phyloP scores from a whole-genome alignment of 2,888 invertebrate genomes.

The Cerastoderma edule region DNA sequence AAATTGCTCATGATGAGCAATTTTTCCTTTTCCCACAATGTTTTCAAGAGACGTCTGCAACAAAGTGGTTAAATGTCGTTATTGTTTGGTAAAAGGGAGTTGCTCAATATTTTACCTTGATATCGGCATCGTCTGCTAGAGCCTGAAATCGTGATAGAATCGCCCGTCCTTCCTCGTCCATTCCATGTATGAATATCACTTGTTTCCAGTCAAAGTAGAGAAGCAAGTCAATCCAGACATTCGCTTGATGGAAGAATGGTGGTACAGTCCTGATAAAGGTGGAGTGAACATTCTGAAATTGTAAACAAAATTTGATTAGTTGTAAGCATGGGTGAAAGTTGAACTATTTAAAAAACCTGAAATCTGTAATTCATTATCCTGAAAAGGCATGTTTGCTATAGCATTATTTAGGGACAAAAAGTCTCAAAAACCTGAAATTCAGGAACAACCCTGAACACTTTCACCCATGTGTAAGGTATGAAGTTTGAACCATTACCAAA shows the following conservation, averaged over 20 bases:
- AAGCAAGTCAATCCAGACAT: constrained; percentile 97
- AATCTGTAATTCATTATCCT: too few relatives aligned
- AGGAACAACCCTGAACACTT: too few relatives aligned
- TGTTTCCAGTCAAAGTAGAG: constrained; percentile 90
- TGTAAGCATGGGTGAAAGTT: too few relatives aligned
- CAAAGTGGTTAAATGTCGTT: neutral
- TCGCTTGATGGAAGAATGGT: constrained; percentile 99
- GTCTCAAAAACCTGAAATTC: too few relatives aligned
- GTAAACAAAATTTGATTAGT: too few relatives aligned
- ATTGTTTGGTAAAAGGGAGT: neutral
- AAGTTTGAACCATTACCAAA: too few relatives aligned
- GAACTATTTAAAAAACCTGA: too few relatives aligned
- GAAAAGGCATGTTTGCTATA: too few relatives aligned
- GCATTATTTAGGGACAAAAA: too few relatives aligned
- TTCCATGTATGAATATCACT: constrained; percentile 96
- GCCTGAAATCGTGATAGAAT: constrained; percentile 97
- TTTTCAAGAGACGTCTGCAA: neutral
- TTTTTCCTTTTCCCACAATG: constrained; percentile 6
- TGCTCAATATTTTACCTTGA: constrained; percentile 88
- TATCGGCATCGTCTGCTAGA: constrained; percentile 95
- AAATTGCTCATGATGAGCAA: constrained; percentile 1
- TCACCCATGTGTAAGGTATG: too few relatives aligned
- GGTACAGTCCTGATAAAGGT: constrained; percentile 98
- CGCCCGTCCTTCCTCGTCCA: constrained; percentile 97
- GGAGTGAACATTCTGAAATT: constrained; percentile 94